Evolutionary conservation across 2,113 vertebrate genomes (phyloP).

Genomic region (Propithecus coquereli): DNA sequence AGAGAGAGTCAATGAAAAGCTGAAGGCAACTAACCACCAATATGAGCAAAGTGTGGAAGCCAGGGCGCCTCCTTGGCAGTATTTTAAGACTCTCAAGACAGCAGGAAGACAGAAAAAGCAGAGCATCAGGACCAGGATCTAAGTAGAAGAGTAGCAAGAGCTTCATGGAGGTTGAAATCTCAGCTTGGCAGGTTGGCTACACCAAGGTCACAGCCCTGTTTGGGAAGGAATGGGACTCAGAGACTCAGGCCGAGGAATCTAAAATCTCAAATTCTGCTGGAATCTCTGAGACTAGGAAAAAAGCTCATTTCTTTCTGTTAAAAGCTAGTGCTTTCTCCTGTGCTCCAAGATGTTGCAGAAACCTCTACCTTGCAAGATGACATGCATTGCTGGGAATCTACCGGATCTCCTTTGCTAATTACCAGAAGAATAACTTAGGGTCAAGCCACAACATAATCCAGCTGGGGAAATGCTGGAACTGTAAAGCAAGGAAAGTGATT

Average conservation of each 20-base stretch:
- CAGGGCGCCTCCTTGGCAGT: background rate
- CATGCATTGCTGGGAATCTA: background rate
- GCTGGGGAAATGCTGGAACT: background rate
- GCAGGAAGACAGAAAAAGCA: background rate
- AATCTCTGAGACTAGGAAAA: background rate
- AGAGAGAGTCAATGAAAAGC: background rate
- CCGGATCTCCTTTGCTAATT: background rate
- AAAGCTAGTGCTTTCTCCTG: background rate
- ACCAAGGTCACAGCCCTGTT: background rate
- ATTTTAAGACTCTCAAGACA: background rate
- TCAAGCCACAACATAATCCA: background rate
- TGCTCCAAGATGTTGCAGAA: background rate
- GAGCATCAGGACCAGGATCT: background rate
- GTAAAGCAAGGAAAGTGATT: background rate
- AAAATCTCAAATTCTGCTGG: conserved; percentile 10
- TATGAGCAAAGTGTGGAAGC: background rate
- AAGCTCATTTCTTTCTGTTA: background rate
- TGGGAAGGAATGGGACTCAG: background rate
- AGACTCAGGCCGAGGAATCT: background rate
- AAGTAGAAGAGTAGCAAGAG: background rate
- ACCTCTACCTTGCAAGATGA: background rate
- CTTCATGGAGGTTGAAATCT: background rate
- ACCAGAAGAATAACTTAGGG: background rate
- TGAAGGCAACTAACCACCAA: background rate
- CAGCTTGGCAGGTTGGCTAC: background rate